phyloP scores from a whole-genome alignment of 2,888 invertebrate species.

The Nephrotoma guestfalica region DNA sequence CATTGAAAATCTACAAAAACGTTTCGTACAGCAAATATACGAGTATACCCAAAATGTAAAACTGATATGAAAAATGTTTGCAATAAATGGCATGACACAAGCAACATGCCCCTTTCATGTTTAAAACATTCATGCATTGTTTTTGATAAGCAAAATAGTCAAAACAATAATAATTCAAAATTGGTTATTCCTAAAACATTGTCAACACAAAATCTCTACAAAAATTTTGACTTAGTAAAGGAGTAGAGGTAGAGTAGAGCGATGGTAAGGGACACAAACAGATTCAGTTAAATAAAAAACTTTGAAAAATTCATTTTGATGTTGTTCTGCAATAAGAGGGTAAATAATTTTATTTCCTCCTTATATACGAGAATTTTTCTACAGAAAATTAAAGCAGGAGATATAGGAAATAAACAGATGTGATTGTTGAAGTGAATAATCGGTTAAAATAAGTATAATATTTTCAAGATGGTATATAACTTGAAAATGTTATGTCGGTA shows the following conservation, averaged over 20 bases:
- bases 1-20: no score
- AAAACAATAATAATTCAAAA: background rate
- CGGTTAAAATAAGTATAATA: background rate
- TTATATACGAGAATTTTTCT: background rate
- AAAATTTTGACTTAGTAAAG: no score
- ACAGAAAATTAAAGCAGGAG: background rate
- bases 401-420: background rate
- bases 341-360: background rate
- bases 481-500: background rate
- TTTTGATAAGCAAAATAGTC: background rate
- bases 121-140: background rate
- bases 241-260: background rate
- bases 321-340: background rate
- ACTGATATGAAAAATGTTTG: background rate
- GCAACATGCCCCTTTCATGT: background rate
- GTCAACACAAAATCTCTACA: background rate
- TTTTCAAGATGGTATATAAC: background rate
- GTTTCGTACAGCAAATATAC: no score
- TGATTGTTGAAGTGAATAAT: background rate
- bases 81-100: background rate
- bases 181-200: background rate
- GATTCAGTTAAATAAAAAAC: background rate
- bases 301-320: background rate
- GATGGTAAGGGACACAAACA: background rate
- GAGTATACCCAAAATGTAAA: background rate